Evolutionary conservation across 2,888 invertebrate species (phyloP), one percentile per base, ranked within the genome.

Genomic region (Neocrepidodera transversa): DNA sequence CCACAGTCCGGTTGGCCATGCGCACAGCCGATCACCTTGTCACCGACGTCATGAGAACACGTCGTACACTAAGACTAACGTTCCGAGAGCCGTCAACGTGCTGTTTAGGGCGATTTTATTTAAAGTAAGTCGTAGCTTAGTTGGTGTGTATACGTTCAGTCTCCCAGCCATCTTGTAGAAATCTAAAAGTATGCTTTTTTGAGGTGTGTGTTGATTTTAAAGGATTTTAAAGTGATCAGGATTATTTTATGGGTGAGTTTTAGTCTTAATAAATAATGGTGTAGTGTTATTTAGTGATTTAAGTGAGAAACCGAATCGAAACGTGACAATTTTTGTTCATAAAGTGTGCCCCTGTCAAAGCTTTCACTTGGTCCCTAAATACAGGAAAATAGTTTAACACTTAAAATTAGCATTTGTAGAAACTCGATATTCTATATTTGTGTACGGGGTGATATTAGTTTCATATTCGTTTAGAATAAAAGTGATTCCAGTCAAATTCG

Each of bases 111-210:
- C 62, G 58, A 64, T 62, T 36, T 30, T 55, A 52, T 58, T n/a
- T 43, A 48, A 63, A 70, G 76, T 70, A 68, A 56, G 77, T 76
- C 76, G 55, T 66, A 68, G 71, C 63, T 71, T 59, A 62, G 64
- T 53, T 53, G 65, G 66, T 68, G 68, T 72, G 76, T 71, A 71
- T 74, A 76, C 74, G 77, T 78, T 75, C 77, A 76, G 77, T 78
- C 74, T 75, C 75, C 76, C 78, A 76, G 79, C 79, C 79, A 79
- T 79, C 77, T 79, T 79, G 79, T 78, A 71, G 76, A 76, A 77
- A 74, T 75, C 76, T 72, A 75, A 78, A 79, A 79, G 78, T 78
- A 79, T 79, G 79, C 79, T 78, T 79, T 74, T 79, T 77, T 76
- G 78, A 79, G 79, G 79, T 79, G 79, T 79, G 78, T 79, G 78